Conservation (phyloP, 2,888 invertebrate genomes). For the Pammene aurita region DNA sequence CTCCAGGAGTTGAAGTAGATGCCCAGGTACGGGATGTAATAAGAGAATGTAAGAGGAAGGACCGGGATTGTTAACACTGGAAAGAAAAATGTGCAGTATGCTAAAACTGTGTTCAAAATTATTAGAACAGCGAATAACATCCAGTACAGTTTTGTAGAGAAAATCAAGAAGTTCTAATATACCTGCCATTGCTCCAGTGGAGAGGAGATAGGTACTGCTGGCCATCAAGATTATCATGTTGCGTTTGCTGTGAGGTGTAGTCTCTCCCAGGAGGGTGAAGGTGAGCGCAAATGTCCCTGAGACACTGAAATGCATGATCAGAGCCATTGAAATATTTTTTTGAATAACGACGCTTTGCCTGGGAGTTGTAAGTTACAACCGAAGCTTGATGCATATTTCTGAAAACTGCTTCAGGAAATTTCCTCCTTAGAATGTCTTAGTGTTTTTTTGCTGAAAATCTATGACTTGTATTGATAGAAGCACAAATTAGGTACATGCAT, state of each 20-base stretch:
- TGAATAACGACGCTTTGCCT: neutral
- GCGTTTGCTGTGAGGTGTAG: slow-evolving; percentile 59
- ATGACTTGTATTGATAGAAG: no score
- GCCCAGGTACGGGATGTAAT: slow-evolving; percentile 69
- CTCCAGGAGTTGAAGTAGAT: slow-evolving; percentile 89
- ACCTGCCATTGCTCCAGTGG: slow-evolving; percentile 70
- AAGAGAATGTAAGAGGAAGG: slow-evolving; percentile 82
- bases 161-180: neutral
- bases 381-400: no score
- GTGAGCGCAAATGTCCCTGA: slow-evolving; percentile 65
- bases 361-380: no score
- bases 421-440: no score
- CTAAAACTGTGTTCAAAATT: no score
- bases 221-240: slow-evolving; percentile 59
- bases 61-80: slow-evolving; percentile 86
- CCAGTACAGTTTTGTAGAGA: no score
- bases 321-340: neutral
- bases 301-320: slow-evolving; percentile 55
- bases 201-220: slow-evolving; percentile 57
- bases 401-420: no score
- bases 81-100: slow-evolving; percentile 9
- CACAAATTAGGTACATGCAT: no score
- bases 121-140: no score
- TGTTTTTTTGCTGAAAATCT: no score
- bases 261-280: slow-evolving; percentile 67